phyloP scores from a whole-genome alignment of 2,113 vertebrate species.

The Amazona vittata region DNA sequence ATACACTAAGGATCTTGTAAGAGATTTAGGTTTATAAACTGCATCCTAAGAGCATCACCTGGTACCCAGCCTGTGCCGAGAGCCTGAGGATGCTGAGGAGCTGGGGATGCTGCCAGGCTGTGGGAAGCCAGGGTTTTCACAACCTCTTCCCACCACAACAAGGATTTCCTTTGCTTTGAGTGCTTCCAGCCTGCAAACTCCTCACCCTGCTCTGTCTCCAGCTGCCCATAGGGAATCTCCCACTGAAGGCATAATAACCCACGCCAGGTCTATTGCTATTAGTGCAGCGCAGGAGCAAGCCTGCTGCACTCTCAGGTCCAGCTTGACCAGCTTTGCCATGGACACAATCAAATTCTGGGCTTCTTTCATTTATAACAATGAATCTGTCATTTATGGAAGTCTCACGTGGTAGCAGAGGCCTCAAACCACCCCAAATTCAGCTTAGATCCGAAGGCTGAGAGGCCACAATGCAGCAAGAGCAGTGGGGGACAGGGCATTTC shows the following conservation, averaged over 20 bases:
- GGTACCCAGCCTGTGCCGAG: not conserved
- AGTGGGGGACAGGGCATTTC: not conserved
- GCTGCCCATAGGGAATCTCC: fast-evolving
- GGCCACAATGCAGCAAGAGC: fast-evolving
- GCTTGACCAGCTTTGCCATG: not conserved
- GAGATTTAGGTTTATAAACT: not conserved
- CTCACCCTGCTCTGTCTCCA: not conserved
- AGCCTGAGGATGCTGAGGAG: not conserved
- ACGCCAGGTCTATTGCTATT: not conserved
- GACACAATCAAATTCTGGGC: not conserved
- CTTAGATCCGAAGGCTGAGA: not conserved
- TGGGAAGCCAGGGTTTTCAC: not conserved
- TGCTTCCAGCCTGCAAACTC: not conserved
- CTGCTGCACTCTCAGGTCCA: not conserved
- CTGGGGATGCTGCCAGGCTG: not conserved
- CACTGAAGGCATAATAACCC: not conserved
- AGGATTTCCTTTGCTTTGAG: not conserved
- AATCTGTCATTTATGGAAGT: not conserved
- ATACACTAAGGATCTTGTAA: not conserved
- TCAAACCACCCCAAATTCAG: not conserved
- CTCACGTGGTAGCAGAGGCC: not conserved
- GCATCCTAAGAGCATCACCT: not conserved
- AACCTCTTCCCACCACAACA: not conserved
- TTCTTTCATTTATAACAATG: not conserved
- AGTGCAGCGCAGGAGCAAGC: not conserved